Evolutionary conservation across 2,888 invertebrate species (phyloP).

Genomic region (Paralinhomoeus sp.): DNA sequence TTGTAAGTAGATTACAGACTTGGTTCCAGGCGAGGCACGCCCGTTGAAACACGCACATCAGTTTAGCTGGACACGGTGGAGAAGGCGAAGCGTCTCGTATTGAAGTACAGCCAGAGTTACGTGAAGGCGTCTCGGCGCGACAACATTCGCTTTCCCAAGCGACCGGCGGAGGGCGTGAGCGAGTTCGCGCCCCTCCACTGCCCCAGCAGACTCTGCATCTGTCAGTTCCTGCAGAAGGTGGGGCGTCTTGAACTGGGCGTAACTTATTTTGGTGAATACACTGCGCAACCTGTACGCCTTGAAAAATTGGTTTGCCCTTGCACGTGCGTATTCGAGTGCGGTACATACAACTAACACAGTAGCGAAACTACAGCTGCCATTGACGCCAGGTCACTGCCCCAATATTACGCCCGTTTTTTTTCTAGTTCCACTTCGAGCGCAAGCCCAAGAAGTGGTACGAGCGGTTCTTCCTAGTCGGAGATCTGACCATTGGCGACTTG

Average conservation of each 20-base stretch:
- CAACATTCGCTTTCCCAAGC: constrained; percentile 4
- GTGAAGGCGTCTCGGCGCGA: constrained; percentile 1
- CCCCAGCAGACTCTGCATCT: constrained; percentile 3
- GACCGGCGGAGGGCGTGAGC: constrained; percentile 3
- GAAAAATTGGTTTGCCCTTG: too few relatives aligned
- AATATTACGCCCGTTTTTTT: background rate
- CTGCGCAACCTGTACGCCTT: too few relatives aligned
- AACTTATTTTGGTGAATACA: too few relatives aligned
- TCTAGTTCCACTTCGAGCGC: constrained; percentile 2
- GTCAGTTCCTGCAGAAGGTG: constrained; percentile 6
- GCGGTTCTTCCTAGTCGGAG: constrained; percentile 2
- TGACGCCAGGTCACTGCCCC: background rate
- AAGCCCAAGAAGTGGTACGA: constrained; percentile 1
- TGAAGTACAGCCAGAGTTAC: constrained; percentile 6
- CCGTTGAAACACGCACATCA: too few relatives aligned
- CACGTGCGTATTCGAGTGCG: too few relatives aligned
- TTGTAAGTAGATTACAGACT: too few relatives aligned
- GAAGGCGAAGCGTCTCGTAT: constrained; percentile 1
- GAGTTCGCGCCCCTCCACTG: constrained; percentile 5
- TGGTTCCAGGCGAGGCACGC: too few relatives aligned
- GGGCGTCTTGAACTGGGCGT: too few relatives aligned
- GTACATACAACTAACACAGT: too few relatives aligned
- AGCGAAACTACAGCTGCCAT: too few relatives aligned
- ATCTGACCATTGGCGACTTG: background rate
- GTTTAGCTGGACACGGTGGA: background rate